Conservation (phyloP, 2,113 vertebrate species). For the Sakesphorus luctuosus region DNA sequence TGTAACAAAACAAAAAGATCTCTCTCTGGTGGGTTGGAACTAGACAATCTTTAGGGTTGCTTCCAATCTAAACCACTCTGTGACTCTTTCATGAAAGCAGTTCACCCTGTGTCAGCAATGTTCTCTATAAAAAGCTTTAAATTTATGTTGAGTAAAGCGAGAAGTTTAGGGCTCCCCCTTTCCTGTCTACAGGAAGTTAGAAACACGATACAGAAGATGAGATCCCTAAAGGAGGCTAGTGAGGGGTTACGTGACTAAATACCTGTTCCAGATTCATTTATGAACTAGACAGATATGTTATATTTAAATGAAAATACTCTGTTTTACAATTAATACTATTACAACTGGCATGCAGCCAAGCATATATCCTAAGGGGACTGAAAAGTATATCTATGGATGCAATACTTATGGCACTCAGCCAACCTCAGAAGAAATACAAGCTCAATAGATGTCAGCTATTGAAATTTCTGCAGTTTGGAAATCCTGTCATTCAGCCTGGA, state of each 20-base stretch:
- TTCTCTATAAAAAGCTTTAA: background rate
- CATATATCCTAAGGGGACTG: background rate
- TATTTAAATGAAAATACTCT: constrained; percentile 13
- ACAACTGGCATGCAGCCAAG: constrained; percentile 25
- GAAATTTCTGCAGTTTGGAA: constrained; percentile 26
- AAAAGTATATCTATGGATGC: background rate
- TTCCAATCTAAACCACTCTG: background rate
- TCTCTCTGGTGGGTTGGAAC: background rate
- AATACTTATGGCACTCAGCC: background rate
- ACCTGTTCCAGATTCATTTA: background rate
- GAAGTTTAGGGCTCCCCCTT: constrained; percentile 24
- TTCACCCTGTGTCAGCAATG: background rate
- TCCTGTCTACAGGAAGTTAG: constrained; percentile 28
- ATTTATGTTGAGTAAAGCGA: constrained; percentile 8
- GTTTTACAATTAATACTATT: constrained; percentile 16
- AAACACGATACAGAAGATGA: constrained; percentile 13
- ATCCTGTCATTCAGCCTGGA: constrained; percentile 22
- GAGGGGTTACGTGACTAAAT: constrained; percentile 5
- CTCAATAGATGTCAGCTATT: constrained; percentile 23
- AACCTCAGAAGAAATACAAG: constrained; percentile 17
- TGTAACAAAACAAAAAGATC: background rate
- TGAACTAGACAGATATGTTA: background rate
- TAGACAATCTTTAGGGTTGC: background rate
- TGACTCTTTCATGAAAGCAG: background rate
- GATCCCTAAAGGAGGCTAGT: constrained; percentile 37